A percentile compares a stretch with the other conserved stretches of the same genome.
Conservation (phyloP, 2,797 vertebrate genomes). For the Chaetophractus vellerosus region DNA sequence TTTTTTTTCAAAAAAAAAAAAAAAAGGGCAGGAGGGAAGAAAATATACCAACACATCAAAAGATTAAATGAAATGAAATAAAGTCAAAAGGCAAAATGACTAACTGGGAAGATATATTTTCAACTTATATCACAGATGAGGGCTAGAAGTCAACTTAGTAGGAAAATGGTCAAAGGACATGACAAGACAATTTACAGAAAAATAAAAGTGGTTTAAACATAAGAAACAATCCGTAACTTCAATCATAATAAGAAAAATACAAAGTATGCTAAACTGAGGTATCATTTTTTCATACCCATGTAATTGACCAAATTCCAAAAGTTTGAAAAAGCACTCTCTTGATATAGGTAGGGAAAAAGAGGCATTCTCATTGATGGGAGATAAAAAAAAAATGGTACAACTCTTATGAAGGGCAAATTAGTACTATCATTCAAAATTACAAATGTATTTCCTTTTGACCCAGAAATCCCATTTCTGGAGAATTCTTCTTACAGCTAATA, state of each 20-base stretch:
- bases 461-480: constrained; percentile 47
- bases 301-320: background rate
- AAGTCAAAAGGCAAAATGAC: background rate
- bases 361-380: background rate
- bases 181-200: background rate
- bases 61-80: background rate
- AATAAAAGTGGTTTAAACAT: constrained; percentile 23
- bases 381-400: background rate
- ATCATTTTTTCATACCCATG: background rate
- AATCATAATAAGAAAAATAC: constrained; percentile 36
- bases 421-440: background rate
- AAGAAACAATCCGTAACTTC: constrained; percentile 10
- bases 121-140: background rate
- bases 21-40: background rate
- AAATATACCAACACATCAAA: background rate
- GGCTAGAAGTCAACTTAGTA: background rate
- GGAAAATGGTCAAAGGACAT: constrained; percentile 36
- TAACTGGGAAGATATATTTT: background rate
- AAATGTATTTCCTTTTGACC: constrained; percentile 44
- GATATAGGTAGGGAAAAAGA: background rate
- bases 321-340: background rate
- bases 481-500: constrained; percentile 19
- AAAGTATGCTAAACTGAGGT: background rate
- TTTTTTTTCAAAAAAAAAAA: constrained; percentile 5
- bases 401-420: background rate